Conservation (phyloP, 2,888 invertebrate species). For the Iphiclides podalirius region DNA sequence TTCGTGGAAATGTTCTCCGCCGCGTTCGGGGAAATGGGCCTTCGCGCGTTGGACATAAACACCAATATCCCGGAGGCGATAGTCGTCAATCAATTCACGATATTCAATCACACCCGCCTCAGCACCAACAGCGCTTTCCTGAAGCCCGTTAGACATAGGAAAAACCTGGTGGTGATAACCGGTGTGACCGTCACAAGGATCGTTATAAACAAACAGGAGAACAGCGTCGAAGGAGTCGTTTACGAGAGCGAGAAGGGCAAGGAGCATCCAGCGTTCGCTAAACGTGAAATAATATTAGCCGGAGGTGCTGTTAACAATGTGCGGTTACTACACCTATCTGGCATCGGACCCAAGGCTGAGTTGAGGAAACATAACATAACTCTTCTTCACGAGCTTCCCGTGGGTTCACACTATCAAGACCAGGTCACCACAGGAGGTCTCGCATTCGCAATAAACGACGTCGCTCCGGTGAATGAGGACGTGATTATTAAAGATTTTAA, state of each 20-base stretch:
- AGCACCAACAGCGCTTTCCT: conserved; percentile 67
- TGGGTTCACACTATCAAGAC: conserved; percentile 69
- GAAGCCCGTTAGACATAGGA: conserved; percentile 62
- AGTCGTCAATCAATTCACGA: conserved; percentile 64
- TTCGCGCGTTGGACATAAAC: conserved; percentile 63
- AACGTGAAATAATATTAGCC: conserved; percentile 65
- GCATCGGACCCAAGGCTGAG: conserved; percentile 62
- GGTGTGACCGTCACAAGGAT: conserved; percentile 67
- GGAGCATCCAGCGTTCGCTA: conserved; percentile 60
- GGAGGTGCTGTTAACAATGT: conserved; percentile 73
- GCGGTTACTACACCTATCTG: conserved; percentile 63
- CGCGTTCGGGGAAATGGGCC: conserved; percentile 68
- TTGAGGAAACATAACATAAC: conserved; percentile 61
- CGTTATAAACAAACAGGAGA: conserved; percentile 60
- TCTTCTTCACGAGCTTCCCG: conserved; percentile 55
- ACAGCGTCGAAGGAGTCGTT: conserved; percentile 59
- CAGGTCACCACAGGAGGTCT: conserved; percentile 70
- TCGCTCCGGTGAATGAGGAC: conserved; percentile 51
- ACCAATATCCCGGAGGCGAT: conserved; percentile 65
- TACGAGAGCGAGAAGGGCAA: conserved; percentile 69
- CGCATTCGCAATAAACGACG: conserved; percentile 59
- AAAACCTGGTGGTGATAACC: conserved; percentile 61
- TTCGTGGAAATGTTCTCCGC: conserved; percentile 62
- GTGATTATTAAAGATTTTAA: conserved; percentile 67
- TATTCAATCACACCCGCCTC: conserved; percentile 66